Percentiles rank a stretch among this genome's conserved stretches.
Conservation (phyloP, 2,113 vertebrate species). For the human region GRCh38 chr13:22689501-22690000, state of each 20-base stretch:
- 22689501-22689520: neutral
- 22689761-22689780: neutral
- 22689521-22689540: constrained; percentile 44
- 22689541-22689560: neutral
- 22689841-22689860: constrained; percentile 59
- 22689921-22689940: constrained; percentile 10
- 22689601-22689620: neutral
- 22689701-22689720: neutral
- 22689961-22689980: constrained; percentile 63
- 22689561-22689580: neutral
- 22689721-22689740: neutral
- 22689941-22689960: constrained; percentile 11
- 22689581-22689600: neutral
- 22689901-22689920: neutral
- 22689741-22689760: neutral
- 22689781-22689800: neutral
- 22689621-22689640: neutral
- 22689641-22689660: neutral
- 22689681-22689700: neutral
- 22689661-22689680: neutral
- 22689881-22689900: constrained; percentile 48
- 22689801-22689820: neutral
- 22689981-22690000: constrained; percentile 73
- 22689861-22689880: constrained; percentile 48
- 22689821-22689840: constrained; percentile 29